These are phyloP conservation scores for Montipora foliosa DNA, from an alignment of 64 coral and sea anemone species.

Conservation along the genomic window DNA sequence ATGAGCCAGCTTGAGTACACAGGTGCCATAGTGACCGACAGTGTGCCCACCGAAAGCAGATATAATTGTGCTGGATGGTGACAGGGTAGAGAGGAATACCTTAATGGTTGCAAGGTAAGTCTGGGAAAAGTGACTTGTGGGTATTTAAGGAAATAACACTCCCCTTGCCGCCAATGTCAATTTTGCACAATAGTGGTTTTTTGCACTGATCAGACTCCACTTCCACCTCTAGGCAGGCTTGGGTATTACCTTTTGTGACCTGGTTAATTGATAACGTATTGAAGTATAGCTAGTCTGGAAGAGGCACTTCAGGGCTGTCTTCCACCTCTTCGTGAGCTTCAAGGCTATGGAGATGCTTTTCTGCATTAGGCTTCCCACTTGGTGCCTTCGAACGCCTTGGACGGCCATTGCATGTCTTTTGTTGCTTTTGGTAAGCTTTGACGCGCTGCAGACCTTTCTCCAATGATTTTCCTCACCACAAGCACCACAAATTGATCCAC, in stretches of 20 bases:
- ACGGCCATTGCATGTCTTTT: not conserved
- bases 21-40: conserved; percentile 65
- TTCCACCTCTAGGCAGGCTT: conserved; percentile 53
- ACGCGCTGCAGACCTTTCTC: conserved; percentile 20
- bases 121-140: conserved; percentile 32
- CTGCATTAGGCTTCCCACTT: not conserved
- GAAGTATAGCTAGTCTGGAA: not conserved
- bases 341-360: not conserved
- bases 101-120: not conserved
- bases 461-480: conserved; percentile 67
- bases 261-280: conserved; percentile 22
- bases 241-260: conserved; percentile 12
- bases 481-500: conserved; percentile 35
- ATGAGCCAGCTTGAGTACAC: conserved; percentile 44
- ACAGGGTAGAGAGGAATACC: not conserved
- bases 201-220: conserved; percentile 58
- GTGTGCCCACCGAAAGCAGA: conserved; percentile 63
- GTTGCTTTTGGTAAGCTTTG: not conserved
- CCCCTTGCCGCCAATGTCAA: conserved; percentile 58
- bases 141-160: conserved; percentile 40
- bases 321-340: not conserved
- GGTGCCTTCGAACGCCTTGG: not conserved
- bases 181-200: conserved; percentile 52
- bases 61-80: conserved; percentile 18
- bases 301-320: not conserved